Conservation (phyloP, 2,888 invertebrate genomes). For the Epinotia nisella region DNA sequence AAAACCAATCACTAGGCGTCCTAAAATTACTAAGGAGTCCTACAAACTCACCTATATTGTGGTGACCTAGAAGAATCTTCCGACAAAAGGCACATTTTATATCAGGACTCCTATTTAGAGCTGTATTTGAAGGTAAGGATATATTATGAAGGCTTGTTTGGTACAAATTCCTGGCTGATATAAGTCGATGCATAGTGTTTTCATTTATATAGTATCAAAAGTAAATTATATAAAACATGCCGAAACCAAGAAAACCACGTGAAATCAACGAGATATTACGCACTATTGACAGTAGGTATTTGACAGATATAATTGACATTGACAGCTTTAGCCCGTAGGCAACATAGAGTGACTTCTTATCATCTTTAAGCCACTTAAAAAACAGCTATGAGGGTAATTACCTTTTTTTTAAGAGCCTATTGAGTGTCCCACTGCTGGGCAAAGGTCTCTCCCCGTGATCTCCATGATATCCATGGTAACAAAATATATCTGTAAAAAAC, state of each 20-base stretch:
- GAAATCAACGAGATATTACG: slow-evolving; percentile 56
- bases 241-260: slow-evolving; percentile 70
- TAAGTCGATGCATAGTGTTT: slow-evolving; percentile 76
- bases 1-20: slow-evolving; percentile 27
- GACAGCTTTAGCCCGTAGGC: slow-evolving; percentile 8
- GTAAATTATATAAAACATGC: slow-evolving; percentile 59
- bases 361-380: slow-evolving; percentile 1
- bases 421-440: too few species aligned
- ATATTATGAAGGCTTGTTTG: slow-evolving; percentile 70
- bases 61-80: slow-evolving; percentile 67
- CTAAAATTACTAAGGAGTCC: slow-evolving; percentile 4
- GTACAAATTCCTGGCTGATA: slow-evolving; percentile 73
- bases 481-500: not conserved
- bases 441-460: too few species aligned
- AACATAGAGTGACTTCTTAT: not conserved
- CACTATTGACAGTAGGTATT: slow-evolving; percentile 49
- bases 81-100: slow-evolving; percentile 79
- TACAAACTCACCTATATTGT: slow-evolving; percentile 65
- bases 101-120: slow-evolving; percentile 59
- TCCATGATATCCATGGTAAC: too few species aligned
- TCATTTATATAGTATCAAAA: slow-evolving; percentile 56
- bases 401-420: too few species aligned
- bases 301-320: slow-evolving; percentile 9
- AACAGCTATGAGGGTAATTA: not conserved
- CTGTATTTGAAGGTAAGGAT: slow-evolving; percentile 60